phyloP scores from a whole-genome alignment of 2,113 vertebrate genomes.

The Coturnix japonica region DNA sequence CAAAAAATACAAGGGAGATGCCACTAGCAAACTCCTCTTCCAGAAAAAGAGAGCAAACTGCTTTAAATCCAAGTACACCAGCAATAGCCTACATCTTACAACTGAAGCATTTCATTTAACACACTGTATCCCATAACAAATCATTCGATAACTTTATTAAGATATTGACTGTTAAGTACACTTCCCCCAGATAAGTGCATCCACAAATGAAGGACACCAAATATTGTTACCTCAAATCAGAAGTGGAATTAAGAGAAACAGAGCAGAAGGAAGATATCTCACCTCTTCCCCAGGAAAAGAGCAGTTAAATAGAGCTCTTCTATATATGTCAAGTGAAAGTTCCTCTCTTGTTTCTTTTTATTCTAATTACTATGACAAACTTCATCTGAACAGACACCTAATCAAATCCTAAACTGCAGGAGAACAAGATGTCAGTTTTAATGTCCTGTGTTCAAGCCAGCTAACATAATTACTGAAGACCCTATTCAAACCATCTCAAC shows the following conservation, averaged over 20 bases:
- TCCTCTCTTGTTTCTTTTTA: neutral
- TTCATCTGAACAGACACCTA: neutral
- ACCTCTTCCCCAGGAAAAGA: neutral
- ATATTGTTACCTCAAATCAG: neutral
- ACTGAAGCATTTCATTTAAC: neutral
- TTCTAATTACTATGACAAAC: neutral
- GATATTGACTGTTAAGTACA: neutral
- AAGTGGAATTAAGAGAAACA: neutral
- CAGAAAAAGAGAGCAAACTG: neutral
- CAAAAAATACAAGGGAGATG: neutral
- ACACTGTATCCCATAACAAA: neutral
- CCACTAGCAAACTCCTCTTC: neutral
- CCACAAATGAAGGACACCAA: neutral
- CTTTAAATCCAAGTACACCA: neutral
- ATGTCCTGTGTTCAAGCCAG: neutral
- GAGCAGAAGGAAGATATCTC: neutral
- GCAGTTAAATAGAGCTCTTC: neutral
- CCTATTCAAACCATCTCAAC: neutral
- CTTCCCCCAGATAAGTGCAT: neutral
- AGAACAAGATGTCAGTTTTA: neutral
- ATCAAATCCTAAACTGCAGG: neutral
- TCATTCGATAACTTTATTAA: neutral
- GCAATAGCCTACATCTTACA: neutral
- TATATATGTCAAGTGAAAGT: neutral
- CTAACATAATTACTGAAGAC: neutral